Base-by-base conservation (phyloP, 2,888 invertebrate species). In the Pardosa pseudoannulata region DNA sequence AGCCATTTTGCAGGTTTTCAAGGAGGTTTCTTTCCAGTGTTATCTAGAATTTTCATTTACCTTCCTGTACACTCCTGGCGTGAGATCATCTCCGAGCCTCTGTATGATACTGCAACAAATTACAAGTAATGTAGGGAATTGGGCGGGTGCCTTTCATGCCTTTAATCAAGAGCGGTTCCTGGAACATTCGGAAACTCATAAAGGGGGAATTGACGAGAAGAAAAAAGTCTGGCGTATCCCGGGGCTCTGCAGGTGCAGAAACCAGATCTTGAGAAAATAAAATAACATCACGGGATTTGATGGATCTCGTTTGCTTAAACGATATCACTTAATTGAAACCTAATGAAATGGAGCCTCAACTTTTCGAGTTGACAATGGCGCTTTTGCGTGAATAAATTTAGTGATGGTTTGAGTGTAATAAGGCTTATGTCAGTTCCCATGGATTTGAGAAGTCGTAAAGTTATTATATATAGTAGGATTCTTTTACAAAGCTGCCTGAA, bases 201-300 rank as follows among this genome's bases (percentile, higher is more conserved):
- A 41, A 62, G 19, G 31, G 19, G 36, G 46, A 67, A 70, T 46
- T 5, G 1, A 32, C n/a, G 67, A 11, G 23, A 67, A 68, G 68
- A 68, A 7, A 79, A 62, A 19, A 71, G 28, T 56, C n/a, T 71
- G 70, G 39, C 7, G 64, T 71, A 39, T 36, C 79, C 79, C 19
- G 71, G n/a, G 71, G 79, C 79, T 64, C 64, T 79, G 79, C 79
- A 79, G 79, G 79, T 79, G 79, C 79, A 71, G 71, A 71, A 79
- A 71, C 79, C 79, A 79, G 79, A 79, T 79, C 79, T 64, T 56
- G 11, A 56, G 3, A 56, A 56, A 56, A 27, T 28, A 65, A 65
- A 65, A 65, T 65, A 7, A 11, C 13, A n/a, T 0, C 1, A 11
- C 19, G 11, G 23, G 23, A 56, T 56, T 56, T 2, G 5, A 56